A percentile compares a stretch with the other conserved stretches of the same genome.
Evolutionary conservation across 2,888 invertebrate genomes (phyloP).

Genomic region (Philaethria dido): DNA sequence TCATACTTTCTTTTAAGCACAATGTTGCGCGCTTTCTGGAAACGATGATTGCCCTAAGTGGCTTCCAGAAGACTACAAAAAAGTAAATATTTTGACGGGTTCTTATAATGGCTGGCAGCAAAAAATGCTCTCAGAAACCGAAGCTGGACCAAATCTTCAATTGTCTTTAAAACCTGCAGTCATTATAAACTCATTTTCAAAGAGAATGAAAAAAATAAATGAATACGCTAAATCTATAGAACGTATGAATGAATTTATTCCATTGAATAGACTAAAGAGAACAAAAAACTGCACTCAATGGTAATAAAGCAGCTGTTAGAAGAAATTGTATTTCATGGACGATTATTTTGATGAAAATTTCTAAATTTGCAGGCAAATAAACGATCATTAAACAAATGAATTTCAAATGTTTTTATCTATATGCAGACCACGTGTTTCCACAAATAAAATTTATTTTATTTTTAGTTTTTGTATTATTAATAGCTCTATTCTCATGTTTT

Average conservation of each 20-base stretch:
- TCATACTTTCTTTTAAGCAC: conserved; percentile 36
- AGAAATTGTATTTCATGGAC: background rate
- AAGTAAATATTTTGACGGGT: conserved; percentile 29
- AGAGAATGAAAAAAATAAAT: conserved; percentile 19
- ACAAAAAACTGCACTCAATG: conserved; percentile 14
- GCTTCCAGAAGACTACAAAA: conserved; percentile 30
- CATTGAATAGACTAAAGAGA: conserved; percentile 23
- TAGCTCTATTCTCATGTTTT: no score
- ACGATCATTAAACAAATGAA: background rate
- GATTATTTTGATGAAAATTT: background rate
- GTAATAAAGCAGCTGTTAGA: conserved; percentile 30
- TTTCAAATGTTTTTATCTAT: no score
- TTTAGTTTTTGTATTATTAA: background rate
- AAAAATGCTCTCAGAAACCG: conserved; percentile 8
- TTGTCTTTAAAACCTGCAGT: background rate
- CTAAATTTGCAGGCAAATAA: background rate
- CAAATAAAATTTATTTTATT: background rate
- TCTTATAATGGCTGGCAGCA: conserved; percentile 12
- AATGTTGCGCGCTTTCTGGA: conserved; percentile 38
- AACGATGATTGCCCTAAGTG: conserved; percentile 41
- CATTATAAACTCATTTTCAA: conserved; percentile 16
- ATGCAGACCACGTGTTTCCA: no score
- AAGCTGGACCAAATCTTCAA: background rate
- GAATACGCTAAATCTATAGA: conserved; percentile 16
- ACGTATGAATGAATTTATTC: conserved; percentile 32